A percentile compares a stretch with the other conserved stretches of the same genome.
phyloP scores from a whole-genome alignment of 1,140 invertebrate species.

The Portunus trituberculatus region DNA sequence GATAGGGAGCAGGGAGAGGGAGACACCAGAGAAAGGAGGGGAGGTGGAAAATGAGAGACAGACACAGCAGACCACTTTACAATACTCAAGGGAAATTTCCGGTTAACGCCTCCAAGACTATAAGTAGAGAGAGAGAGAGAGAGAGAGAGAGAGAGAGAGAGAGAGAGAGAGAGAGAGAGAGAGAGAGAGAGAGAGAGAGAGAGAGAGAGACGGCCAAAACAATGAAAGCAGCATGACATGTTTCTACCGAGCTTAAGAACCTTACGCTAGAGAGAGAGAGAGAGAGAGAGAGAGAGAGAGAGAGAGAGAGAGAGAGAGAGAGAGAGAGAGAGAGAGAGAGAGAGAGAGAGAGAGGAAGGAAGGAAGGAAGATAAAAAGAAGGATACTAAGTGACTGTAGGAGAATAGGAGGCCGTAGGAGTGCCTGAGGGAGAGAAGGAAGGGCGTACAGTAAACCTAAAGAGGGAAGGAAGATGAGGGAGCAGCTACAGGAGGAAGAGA shows the following conservation, averaged over 20 bases:
- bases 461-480: too few relatives aligned
- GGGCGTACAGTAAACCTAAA: too few relatives aligned
- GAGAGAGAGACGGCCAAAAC: background rate
- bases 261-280: background rate
- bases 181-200: background rate
- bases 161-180: conserved; percentile 16
- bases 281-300: background rate
- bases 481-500: too few relatives aligned
- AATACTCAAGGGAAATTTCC: background rate
- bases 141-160: conserved; percentile 22
- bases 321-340: background rate
- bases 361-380: too few relatives aligned
- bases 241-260: background rate
- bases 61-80: background rate
- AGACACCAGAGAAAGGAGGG: background rate
- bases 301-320: background rate
- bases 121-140: background rate
- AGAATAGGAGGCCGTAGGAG: too few relatives aligned
- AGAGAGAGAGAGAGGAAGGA: background rate
- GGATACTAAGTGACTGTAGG: too few relatives aligned
- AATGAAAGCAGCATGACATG: background rate
- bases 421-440: too few relatives aligned
- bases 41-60: background rate
- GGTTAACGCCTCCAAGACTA: background rate
- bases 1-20: background rate